phyloP scores from a whole-genome alignment of 2,797 vertebrate species.

The Schizopygopsis pylzovi region DNA sequence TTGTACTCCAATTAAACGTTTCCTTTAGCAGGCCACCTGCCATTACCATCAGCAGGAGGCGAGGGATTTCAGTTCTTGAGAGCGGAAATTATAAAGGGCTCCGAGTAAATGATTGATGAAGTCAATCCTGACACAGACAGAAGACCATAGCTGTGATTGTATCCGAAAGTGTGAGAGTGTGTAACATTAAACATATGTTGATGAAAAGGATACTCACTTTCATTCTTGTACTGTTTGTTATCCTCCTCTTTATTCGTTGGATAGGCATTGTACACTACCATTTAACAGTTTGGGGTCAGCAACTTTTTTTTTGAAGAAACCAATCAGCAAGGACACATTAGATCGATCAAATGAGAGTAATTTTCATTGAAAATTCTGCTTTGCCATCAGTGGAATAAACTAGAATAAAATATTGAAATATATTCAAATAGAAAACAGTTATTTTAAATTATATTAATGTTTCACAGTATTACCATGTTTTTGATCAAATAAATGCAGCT shows the following conservation, averaged over 20 bases:
- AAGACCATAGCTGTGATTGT: conserved; percentile 59
- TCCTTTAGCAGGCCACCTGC: conserved; percentile 46
- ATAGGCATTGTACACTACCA: neutral
- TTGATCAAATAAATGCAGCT: neutral
- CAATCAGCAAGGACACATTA: neutral
- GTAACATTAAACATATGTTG: conserved; percentile 29
- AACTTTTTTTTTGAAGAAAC: neutral
- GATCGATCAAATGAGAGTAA: neutral
- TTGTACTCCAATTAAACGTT: conserved; percentile 51
- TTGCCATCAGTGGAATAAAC: neutral
- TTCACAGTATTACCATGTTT: neutral
- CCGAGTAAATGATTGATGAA: conserved; percentile 76
- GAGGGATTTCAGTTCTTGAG: conserved; percentile 49
- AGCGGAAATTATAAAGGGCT: conserved; percentile 69
- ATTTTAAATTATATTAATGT: neutral
- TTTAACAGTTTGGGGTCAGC: neutral
- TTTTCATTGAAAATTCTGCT: neutral
- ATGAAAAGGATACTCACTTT: conserved; percentile 26
- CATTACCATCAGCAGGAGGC: conserved; percentile 65
- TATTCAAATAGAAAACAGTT: neutral
- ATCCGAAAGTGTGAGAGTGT: conserved; percentile 25
- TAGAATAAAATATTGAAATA: neutral
- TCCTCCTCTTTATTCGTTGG: neutral
- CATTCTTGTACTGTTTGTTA: neutral
- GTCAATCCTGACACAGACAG: conserved; percentile 61